Evolutionary conservation across 2,888 invertebrate genomes (phyloP), one percentile per base, ranked within the genome.

Genomic region (Norana najaformis): DNA sequence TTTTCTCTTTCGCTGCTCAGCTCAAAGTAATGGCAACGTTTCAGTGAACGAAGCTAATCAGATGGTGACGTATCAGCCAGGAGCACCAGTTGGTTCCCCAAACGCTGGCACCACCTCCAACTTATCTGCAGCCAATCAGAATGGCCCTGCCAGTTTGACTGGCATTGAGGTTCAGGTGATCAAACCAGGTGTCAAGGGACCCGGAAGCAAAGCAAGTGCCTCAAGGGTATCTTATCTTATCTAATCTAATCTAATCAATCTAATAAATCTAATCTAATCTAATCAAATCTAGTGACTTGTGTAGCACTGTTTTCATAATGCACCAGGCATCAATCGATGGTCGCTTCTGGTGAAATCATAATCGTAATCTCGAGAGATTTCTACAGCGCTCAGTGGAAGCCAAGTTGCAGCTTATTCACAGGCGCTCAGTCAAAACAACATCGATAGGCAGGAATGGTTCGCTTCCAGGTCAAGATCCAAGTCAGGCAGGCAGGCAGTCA

Each of bases 151-250:
- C 23, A 23, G 36, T 36, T 37, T 85, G 85, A 85, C 35, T 20
- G 37, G 37, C 85, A 16, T 85, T 85, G 85, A 85, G 35, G 85
- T 85, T 36, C 85, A 85, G 34, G 85, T 85, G 36, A 37, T 69
- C 69, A 8, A 5, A n/a, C 69, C 69, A 30, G n/a, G 11, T n/a
- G 13, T 1, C 30, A 69, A 69, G n/a, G 69, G 69, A 69, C 69
- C 69, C n/a, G 69, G 69, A 69, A 69, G 69, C 69, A 69, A 69
- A 69, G n/a, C 69, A n/a, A 69, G 69, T 69, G 69, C 30, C 30
- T 69, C 69, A 69, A 69, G n/a, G 69, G 69, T 69, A 69, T n/a
- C 30, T 69, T 8, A 69, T 69, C 30, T 53, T 30, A 30, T 3
- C 23, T 53, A 53, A 23, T 30, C 30, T 23, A 30, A 53, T 53